Evolutionary conservation across 2,888 invertebrate species (phyloP), one percentile per base, ranked within the genome.

Genomic region (Herminia tarsipennalis): DNA sequence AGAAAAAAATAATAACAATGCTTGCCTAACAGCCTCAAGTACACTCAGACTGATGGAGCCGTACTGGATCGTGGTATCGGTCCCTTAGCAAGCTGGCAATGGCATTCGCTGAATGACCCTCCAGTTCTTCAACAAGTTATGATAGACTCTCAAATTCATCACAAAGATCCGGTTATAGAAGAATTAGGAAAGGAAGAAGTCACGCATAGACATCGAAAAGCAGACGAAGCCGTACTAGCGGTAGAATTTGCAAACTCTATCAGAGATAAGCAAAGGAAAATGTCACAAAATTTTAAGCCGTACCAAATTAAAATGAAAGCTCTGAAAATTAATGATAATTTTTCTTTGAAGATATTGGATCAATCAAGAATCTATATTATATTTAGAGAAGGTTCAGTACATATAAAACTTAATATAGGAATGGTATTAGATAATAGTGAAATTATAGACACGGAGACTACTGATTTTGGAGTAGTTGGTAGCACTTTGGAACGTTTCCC

Each of bases 381-480:
- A 29, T 91, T 74, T 56, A 76, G 86, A 56, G 89, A 90, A 46
- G 88, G 88, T 1, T 66, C 78, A 8, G 81, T 81, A 3, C 87
- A 83, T 56, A 52, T 90, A 20, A 89, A 88, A 66, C 50, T 88
- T 16, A 90, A 91, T 50, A 76, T 76, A 67, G 93, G 85, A 66
- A 93, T 86, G 93, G 79, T 75, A 69, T 79, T 86, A 76, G 92
- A 84, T 78, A 92, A 83, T 73, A 89, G 82, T 79, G 93, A 80
- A 80, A 92, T 78, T 67, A 88, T 77, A 56, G 92, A 83, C 76
- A 93, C 81, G 0, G 81, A 82, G 41, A 81, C 76, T 14, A 76
- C 81, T n/a, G 82, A 84, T 51, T 63, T 85, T 4, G 81, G 83
- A 0, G 74, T 81, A 45, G 82, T 85, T 14, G 71, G 77, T 2